Evolutionary conservation across 2,797 vertebrate genomes (phyloP).

Genomic region (Botia almorhae): DNA sequence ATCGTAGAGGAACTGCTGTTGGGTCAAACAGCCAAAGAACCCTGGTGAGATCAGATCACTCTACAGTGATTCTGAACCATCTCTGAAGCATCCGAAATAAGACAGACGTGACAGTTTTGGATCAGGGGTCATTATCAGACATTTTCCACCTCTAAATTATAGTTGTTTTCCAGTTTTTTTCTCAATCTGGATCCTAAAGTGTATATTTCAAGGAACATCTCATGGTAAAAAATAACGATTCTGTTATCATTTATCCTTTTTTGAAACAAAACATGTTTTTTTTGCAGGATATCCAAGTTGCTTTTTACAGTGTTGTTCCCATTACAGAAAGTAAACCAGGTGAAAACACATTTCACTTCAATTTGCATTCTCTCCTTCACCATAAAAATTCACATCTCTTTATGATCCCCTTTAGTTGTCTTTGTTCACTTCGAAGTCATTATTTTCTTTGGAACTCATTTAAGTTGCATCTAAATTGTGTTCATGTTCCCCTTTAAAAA

Average conservation of each 20-base stretch:
- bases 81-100: slow-evolving; percentile 34
- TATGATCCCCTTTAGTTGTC: not conserved
- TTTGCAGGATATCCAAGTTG: not conserved
- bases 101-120: slow-evolving; percentile 5
- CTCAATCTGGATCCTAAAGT: not conserved
- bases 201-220: not conserved
- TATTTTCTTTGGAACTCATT: not conserved
- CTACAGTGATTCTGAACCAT: slow-evolving; percentile 29
- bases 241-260: not conserved
- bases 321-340: no score
- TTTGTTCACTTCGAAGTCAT: not conserved
- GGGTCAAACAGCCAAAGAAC: slow-evolving; percentile 44
- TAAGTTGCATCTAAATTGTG: not conserved
- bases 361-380: not conserved
- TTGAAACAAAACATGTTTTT: not conserved
- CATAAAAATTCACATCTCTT: not conserved
- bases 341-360: not conserved
- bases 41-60: slow-evolving; percentile 27
- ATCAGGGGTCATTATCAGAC: slow-evolving; percentile 12
- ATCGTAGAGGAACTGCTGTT: slow-evolving; percentile 40
- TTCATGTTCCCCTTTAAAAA: not conserved
- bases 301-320: not conserved
- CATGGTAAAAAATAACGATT: not conserved
- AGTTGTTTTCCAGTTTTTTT: not conserved
- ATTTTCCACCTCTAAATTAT: slow-evolving; percentile 15